Conservation (phyloP, 1,140 invertebrate species). For the Tribolium madens region DNA sequence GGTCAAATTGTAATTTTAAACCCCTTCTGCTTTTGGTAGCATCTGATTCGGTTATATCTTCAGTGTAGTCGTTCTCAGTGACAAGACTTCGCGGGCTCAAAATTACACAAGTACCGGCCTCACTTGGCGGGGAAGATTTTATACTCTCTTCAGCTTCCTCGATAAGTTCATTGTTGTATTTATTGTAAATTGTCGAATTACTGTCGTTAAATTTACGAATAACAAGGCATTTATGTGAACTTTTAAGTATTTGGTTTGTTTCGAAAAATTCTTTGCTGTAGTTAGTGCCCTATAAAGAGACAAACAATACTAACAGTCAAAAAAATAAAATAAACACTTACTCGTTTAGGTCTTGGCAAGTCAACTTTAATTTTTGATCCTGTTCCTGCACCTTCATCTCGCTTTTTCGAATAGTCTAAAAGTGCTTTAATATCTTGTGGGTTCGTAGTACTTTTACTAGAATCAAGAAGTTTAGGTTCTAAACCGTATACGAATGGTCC, state of each 20-base stretch:
- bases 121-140: not conserved
- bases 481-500: slow-evolving; percentile 55
- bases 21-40: not conserved
- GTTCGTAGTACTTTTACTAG: slow-evolving; percentile 52
- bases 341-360: slow-evolving; percentile 31
- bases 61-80: not conserved
- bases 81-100: slow-evolving; percentile 6
- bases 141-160: slow-evolving; percentile 28
- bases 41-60: not conserved
- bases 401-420: slow-evolving; percentile 55
- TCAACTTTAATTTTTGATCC: slow-evolving; percentile 22
- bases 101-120: not conserved
- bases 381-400: not conserved
- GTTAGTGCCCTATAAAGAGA: slow-evolving; percentile 1
- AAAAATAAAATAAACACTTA: not conserved
- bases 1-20: not conserved
- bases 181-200: not conserved
- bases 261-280: slow-evolving; percentile 40
- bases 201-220: slow-evolving; percentile 11
- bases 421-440: slow-evolving; percentile 56
- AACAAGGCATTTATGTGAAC: slow-evolving; percentile 8
- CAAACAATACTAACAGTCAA: not conserved
- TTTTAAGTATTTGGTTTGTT: slow-evolving; percentile 1
- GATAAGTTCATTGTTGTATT: slow-evolving; percentile 18
- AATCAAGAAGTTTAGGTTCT: slow-evolving; percentile 50